These are phyloP conservation scores for Aphis craccivora DNA, from an alignment of 1,140 invertebrate species.

Conservation along the genomic window DNA sequence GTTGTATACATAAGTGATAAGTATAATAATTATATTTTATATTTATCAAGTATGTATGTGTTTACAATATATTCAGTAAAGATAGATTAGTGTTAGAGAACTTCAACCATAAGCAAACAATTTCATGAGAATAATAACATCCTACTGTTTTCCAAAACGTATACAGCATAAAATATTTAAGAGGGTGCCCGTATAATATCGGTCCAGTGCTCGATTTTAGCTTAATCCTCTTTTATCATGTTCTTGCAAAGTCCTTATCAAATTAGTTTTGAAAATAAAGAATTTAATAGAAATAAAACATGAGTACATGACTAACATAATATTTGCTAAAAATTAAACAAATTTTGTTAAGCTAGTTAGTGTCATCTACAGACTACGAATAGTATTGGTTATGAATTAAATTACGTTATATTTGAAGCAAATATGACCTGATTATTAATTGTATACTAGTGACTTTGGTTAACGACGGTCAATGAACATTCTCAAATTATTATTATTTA, in stretches of 20 bases:
- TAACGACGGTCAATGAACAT: neutral
- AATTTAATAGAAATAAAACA: neutral
- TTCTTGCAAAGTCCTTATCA: neutral
- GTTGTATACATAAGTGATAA: neutral
- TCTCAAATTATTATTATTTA: neutral
- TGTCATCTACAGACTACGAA: neutral
- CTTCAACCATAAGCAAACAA: neutral
- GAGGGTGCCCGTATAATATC: neutral
- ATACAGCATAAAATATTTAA: constrained; percentile 9
- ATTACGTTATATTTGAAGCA: neutral
- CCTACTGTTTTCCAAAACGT: neutral
- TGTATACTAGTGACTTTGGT: neutral
- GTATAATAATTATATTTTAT: neutral
- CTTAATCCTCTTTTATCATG: neutral
- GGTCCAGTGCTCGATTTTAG: neutral
- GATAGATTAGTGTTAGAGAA: neutral
- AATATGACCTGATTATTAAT: neutral
- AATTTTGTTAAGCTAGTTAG: neutral
- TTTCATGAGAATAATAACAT: constrained; percentile 10
- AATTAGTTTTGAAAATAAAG: neutral
- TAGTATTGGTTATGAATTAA: neutral
- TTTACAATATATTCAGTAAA: neutral
- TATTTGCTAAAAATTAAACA: too few species aligned
- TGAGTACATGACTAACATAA: neutral
- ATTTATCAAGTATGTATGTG: neutral